Percentiles rank a stretch among this genome's conserved stretches.
Evolutionary conservation across 2,113 vertebrate genomes (phyloP).

Genomic region (Tachysurus fulvidraco): DNA sequence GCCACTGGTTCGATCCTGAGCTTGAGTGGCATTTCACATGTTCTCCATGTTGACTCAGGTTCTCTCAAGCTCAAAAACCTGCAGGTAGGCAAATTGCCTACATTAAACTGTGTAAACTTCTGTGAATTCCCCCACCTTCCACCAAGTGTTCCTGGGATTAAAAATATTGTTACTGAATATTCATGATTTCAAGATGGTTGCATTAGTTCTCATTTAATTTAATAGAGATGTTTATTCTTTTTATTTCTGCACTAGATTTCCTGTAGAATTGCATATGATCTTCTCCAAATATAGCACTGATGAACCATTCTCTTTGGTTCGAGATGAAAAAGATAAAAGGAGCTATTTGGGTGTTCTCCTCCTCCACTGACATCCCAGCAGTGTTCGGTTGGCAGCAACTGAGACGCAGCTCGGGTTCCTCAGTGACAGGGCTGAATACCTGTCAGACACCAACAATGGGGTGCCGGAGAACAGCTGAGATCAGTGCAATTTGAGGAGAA

Average conservation of each 20-base stretch:
- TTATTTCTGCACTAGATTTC: neutral
- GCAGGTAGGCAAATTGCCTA: neutral
- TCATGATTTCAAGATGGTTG: neutral
- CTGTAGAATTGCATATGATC: neutral
- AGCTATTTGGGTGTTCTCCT: constrained; percentile 12
- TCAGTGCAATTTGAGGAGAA: constrained; percentile 20
- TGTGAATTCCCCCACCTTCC: neutral
- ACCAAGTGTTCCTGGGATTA: neutral
- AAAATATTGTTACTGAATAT: neutral
- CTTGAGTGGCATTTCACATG: neutral
- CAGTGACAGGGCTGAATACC: constrained; percentile 26
- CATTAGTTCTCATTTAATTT: neutral
- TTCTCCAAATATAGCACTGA: constrained; percentile 2
- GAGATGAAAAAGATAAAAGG: constrained; percentile 1
- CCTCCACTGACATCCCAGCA: constrained; percentile 16
- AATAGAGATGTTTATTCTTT: neutral
- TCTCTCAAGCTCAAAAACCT: neutral
- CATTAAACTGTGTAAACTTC: neutral
- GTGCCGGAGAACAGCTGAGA: neutral
- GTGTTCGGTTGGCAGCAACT: constrained; percentile 18
- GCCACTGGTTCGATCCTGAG: neutral
- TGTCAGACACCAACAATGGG: constrained; percentile 39
- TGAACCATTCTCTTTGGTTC: neutral
- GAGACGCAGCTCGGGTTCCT: constrained; percentile 14
- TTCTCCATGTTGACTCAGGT: neutral